Base-by-base conservation (phyloP, 2,888 invertebrate species). In the Oxyscelio sp. region DNA sequence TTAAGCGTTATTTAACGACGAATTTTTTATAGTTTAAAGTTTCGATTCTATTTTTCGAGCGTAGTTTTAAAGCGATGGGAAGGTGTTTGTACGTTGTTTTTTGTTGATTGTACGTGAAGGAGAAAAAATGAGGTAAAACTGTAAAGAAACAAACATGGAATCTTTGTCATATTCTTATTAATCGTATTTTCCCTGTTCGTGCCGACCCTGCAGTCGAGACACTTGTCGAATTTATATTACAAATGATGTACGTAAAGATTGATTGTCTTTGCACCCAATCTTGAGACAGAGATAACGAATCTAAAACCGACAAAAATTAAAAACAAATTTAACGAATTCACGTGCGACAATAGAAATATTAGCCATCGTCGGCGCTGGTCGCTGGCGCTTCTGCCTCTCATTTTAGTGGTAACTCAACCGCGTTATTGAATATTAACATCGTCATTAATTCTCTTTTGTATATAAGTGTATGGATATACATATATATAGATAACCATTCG, bases 321-420 rank as follows among this genome's bases (percentile, higher is more conserved):
- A 65, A 34, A 22, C 58, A 40, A 70, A 34, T 38, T 15, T 71
- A 70, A 84, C 63, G 84, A 82, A 83, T 77, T 86, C 61, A 75
- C 52, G 61, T 86, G 83, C 83, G 88, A 88, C 86, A 88, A 88
- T 88, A 88, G 88, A 54, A n/a, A 21, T 59, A 73, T 83, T 78
- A 86, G 48, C 85, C 59, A 58, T 71, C 56, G 65, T 65, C 68
- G 66, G 87, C 68, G 89, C 89, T 87, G 89, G 89, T 82, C 89
- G 86, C 85, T 40, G 85, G 81, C 59, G 21, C 15, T 71, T 54
- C 68, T 80, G 78, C 75, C 84, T 85, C 84, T 59, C 68, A 9
- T 82, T 81, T 75, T 79, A 43, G 63, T 31, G 34, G 24, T 70
- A 50, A 59, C 61, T 43, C 4, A 70, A 65, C 65, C 34, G 75